Evolutionary conservation across 2,888 invertebrate genomes (phyloP), one percentile per base, ranked within the genome.

Genomic region (Polydrusus cervinus): DNA sequence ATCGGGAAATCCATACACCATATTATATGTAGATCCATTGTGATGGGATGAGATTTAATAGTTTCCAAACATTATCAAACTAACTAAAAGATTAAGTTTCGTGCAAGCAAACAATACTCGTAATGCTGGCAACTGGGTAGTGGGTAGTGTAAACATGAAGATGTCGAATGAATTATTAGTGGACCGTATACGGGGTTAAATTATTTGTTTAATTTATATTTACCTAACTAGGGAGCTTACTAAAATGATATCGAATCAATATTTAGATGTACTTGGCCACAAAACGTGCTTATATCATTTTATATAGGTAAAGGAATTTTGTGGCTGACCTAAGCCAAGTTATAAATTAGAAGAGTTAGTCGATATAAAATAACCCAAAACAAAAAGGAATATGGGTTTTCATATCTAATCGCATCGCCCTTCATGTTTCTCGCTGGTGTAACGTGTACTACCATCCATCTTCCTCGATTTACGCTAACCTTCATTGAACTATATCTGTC

Each of bases 31-130:
- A 74, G 57, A 71, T 74, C 70, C 65, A 74, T 76, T 74, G 69
- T 75, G 74, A 75, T 69, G 66, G 74, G 67, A 75, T 62, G 74
- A 65, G 71, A 75, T 76, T 74, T 75, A 79, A 74, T 79, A 78
- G 79, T 78, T 79, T 78, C 72, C 75, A 74, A 74, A 74, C 77
- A 71, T 72, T 77, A 74, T 74, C 75, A 68, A 77, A 76, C 75
- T 72, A 78, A 73, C 74, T 74, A 68, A 78, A 78, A 78, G 72
- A 76, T 74, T 76, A 72, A 74, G 71, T 78, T 78, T 76, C 78
- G 62, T 68, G 73, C 75, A 75, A 72, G 78, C 75, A 78, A 78
- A 78, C 71, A 75, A 62, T 73, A 75, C 71, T 75, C 40, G 65
- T 65, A 72, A 69, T 65, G 51, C 51, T 30, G 61, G 61, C 62